Evolutionary conservation across 2,113 vertebrate genomes (phyloP), one percentile per base, ranked within the genome.

Genomic region (Gymnogyps californianus): DNA sequence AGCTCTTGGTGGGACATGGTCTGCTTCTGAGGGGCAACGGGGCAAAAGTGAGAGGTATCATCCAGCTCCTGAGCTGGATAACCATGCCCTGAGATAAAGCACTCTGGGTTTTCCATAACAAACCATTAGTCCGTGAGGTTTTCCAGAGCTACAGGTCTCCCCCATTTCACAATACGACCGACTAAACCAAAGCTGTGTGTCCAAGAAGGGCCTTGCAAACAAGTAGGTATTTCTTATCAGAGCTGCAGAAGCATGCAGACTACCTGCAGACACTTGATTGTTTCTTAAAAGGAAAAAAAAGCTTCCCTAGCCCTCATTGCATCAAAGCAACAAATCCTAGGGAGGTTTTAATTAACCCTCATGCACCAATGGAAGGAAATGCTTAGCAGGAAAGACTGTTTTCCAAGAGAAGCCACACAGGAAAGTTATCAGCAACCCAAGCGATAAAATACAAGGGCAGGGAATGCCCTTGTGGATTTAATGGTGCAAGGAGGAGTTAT

Each of bases 1-100:
- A 15, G 64, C 36, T 52, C n/a, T 25, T 42, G 40, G 36, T 42
- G 59, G 4, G 22, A 44, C 9, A n/a, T 1, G 7, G 9, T 21
- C 54, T 51, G 0, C 7, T 28, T 69, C 44, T 55, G 40, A 65
- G 40, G 14, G 49, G 44, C 40, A n/a, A 42, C 0, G 0, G 15
- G 36, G 16, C 24, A 42, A 52, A 81, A 32, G 9, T 14, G 10
- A 57, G 64, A 32, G 40, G 24, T 47, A n/a, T 20, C 55, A n/a
- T 21, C 19, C 25, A 64, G 31, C 80, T 49, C 55, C 61, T 38
- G 31, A 62, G 28, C 66, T 67, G 46, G 8, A 24, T 21, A 79
- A 6, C 13, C 20, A 20, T 0, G 1, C 29, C 40, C 55, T 38
- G 36, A 83, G 83, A 36, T 4, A 18, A 71, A 62, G 47, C 2